Conservation (phyloP, 2,797 vertebrate genomes). For the Morelia viridis region DNA sequence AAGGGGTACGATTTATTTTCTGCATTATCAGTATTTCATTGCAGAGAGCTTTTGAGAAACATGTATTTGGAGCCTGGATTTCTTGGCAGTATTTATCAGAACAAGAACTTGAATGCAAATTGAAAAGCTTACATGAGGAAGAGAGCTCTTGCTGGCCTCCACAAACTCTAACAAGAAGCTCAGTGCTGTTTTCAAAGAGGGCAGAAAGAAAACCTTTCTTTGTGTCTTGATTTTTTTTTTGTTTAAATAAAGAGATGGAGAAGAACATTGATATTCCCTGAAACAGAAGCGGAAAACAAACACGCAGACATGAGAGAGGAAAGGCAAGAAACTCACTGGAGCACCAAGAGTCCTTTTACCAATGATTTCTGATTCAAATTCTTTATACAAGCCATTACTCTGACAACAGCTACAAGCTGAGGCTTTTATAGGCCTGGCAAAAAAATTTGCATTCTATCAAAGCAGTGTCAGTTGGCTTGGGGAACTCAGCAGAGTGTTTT, state of each 20-base stretch:
- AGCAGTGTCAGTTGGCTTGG: slow-evolving; percentile 33
- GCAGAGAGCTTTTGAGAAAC: slow-evolving; percentile 41
- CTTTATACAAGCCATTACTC: slow-evolving; percentile 30
- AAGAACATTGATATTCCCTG: neutral
- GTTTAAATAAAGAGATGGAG: neutral
- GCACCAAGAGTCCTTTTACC: slow-evolving; percentile 19
- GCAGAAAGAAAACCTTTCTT: slow-evolving; percentile 16
- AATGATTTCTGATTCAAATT: slow-evolving; percentile 48
- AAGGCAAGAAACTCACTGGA: neutral
- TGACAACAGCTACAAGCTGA: slow-evolving; percentile 23
- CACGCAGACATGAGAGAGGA: slow-evolving; percentile 23
- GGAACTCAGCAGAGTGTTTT: slow-evolving; percentile 14
- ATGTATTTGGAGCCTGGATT: slow-evolving; percentile 50
- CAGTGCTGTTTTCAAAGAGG: slow-evolving; percentile 24
- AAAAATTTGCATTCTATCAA: slow-evolving; percentile 40
- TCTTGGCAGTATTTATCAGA: slow-evolving; percentile 57
- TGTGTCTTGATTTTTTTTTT: neutral
- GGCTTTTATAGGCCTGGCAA: slow-evolving; percentile 44
- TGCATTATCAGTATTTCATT: slow-evolving; percentile 48
- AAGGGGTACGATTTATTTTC: slow-evolving; percentile 52
- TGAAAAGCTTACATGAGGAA: slow-evolving; percentile 54
- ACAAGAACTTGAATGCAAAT: slow-evolving; percentile 54
- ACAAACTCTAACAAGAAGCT: slow-evolving; percentile 6
- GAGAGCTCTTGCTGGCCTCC: slow-evolving; percentile 10
- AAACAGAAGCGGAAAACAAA: neutral